Evolutionary conservation across 1,140 invertebrate genomes (phyloP), one percentile per base, ranked within the genome.

Genomic region (Heliconius nattereri): DNA sequence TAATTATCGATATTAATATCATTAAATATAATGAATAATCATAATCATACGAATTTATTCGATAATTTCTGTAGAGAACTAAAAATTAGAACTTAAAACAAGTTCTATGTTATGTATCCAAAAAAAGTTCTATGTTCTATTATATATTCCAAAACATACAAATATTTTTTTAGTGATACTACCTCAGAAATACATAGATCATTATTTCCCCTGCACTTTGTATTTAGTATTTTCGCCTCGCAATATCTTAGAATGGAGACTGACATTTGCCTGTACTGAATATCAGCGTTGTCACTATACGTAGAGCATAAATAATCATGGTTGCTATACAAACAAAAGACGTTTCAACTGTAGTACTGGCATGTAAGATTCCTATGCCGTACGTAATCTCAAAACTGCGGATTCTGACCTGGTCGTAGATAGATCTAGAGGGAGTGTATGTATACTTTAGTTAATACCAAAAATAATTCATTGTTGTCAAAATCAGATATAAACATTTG

Each of bases 261-360:
- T 72, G 79, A 82, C 77, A 83, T 76, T 78, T 81, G 83, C 82
- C 77, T 74, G 81, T 81, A 83, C 73, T 81, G 78, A 81, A 75
- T 78, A 83, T 82, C 84, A 78, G 76, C 78, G 73, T 84, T 87
- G 87, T 89, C 86, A 81, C 77, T 86, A 81, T 82, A 83, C 80
- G 79, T 77, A 87, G 78, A 79, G 80, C 66, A 85, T 85, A 89
- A 91, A 88, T 90, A 89, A 88, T 91, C 86, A 91, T 76, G 82
- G 75, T 78, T 81, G 72, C 78, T 84, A 89, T 78, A 85, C 87
- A 85, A 84, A 88, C 84, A 86, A 87, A 85, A 88, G 84, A 78
- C 78, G 75, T 81, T 84, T 78, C 83, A 84, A 82, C 74, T 78
- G 76, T 83, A 83, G 80, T 60, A 82, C 81, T 84, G 79, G 78